These are phyloP conservation scores for Eurypyga helias DNA, from an alignment of 2,113 vertebrate species.

Conservation along the genomic window DNA sequence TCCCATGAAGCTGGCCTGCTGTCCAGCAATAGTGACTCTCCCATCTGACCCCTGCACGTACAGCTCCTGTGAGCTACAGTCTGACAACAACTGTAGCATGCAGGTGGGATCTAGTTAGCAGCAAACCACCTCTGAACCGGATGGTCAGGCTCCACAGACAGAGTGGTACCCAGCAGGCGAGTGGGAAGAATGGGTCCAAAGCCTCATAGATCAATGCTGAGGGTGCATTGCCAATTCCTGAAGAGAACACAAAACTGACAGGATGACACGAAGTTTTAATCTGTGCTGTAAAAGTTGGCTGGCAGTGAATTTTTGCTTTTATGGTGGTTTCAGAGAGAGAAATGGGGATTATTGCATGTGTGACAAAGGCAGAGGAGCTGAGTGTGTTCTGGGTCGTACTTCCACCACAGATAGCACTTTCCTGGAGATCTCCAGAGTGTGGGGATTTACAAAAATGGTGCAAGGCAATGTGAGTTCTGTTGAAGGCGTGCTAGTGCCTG, in stretches of 20 bases:
- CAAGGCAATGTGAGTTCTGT: background rate
- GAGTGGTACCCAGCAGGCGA: background rate
- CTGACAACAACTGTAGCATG: accelerated
- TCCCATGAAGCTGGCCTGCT: background rate
- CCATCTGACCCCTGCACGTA: background rate
- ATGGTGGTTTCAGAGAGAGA: background rate
- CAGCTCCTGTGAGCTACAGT: accelerated
- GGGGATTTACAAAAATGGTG: background rate
- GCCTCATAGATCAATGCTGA: accelerated
- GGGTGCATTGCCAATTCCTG: background rate
- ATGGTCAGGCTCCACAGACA: background rate
- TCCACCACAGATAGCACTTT: background rate
- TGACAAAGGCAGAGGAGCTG: background rate
- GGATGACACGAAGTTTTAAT: background rate
- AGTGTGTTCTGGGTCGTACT: background rate
- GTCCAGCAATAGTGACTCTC: background rate
- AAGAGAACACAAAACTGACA: background rate
- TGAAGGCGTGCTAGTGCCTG: background rate
- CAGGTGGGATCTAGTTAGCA: background rate
- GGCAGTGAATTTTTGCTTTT: background rate
- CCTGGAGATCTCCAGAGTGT: background rate
- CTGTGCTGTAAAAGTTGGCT: background rate
- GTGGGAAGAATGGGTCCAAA: background rate
- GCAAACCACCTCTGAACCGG: background rate
- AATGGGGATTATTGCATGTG: background rate